Evolutionary conservation across 1,140 invertebrate genomes (phyloP).

Genomic region (Aphelenchoides avenae): DNA sequence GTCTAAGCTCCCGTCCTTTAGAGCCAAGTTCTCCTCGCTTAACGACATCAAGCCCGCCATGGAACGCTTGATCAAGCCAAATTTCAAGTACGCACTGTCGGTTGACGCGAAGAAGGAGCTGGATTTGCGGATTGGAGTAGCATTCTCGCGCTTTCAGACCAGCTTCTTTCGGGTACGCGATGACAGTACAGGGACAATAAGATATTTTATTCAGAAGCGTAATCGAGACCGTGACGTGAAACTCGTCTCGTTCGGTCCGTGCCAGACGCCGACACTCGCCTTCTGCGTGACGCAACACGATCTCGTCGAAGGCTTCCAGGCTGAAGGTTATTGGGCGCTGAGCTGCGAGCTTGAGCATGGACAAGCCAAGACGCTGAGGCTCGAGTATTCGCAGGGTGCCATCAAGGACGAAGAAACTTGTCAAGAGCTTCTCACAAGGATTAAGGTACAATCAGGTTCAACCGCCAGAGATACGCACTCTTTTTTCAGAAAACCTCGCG

Average conservation of each 20-base stretch:
- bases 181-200: conserved; percentile 4
- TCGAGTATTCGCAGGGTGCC: no score
- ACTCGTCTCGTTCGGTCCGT: conserved; percentile 95
- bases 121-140: conserved; percentile 94
- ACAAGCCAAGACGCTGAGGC: no score
- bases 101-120: conserved; percentile 96
- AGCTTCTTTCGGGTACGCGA: conserved; percentile 76
- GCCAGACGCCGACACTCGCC: conserved; percentile 97
- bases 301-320: conserved; percentile 94
- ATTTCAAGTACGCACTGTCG: conserved; percentile 92
- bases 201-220: no score
- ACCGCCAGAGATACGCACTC: no score
- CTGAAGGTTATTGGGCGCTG: conserved; percentile 91
- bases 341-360: conserved; percentile 63
- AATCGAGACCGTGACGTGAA: conserved; percentile 87
- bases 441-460: conserved; percentile 78
- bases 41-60: conserved; percentile 93
- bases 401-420: conserved; percentile 93
- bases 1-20: no score
- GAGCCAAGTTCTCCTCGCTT: conserved; percentile 94
- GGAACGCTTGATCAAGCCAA: conserved; percentile 77
- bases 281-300: conserved; percentile 98
- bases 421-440: conserved; percentile 76
- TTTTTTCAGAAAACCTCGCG: no score
- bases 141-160: conserved; percentile 95